Evolutionary conservation across 2,888 invertebrate species (phyloP).

Genomic region (Cheilosia pagana): DNA sequence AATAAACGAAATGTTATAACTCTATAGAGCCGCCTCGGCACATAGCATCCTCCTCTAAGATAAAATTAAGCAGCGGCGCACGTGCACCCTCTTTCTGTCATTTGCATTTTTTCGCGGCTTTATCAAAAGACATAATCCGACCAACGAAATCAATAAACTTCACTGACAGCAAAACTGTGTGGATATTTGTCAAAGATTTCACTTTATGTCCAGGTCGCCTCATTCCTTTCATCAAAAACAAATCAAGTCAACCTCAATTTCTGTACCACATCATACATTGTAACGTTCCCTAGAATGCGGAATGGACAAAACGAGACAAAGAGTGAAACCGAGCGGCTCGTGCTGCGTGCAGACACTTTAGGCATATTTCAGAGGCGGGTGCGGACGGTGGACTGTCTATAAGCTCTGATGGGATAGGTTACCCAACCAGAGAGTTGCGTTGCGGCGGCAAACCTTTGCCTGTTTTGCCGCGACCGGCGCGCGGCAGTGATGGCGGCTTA

Average conservation of each 20-base stretch:
- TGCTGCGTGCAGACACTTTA: conserved; percentile 24
- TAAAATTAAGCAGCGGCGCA: neutral
- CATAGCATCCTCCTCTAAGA: too few species aligned
- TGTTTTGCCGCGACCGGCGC: conserved; percentile 22
- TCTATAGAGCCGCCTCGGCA: too few species aligned
- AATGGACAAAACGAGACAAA: conserved; percentile 14
- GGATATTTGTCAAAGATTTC: conserved; percentile 65
- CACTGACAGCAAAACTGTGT: conserved; percentile 26
- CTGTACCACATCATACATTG: conserved; percentile 22
- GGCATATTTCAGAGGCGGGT: conserved; percentile 28
- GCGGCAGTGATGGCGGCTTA: conserved; percentile 49
- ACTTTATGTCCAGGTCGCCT: conserved; percentile 40
- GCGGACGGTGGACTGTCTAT: conserved; percentile 22
- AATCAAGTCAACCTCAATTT: conserved; percentile 63
- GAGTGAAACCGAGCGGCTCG: conserved; percentile 22
- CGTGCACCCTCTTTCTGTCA: conserved; percentile 6
- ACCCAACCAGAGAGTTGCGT: conserved; percentile 38
- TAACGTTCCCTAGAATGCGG: conserved; percentile 14
- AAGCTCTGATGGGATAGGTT: conserved; percentile 36
- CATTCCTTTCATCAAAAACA: conserved; percentile 53
- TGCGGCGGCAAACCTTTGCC: conserved; percentile 63
- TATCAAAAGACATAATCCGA: conserved; percentile 17
- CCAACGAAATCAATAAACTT: conserved; percentile 33
- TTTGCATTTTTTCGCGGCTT: conserved; percentile 19
- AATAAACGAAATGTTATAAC: too few species aligned